A percentile compares a stretch with the other conserved stretches of the same genome.
These are phyloP conservation scores for Sturnus vulgaris DNA, from an alignment of 2,113 vertebrate species.

Conservation along the genomic window DNA sequence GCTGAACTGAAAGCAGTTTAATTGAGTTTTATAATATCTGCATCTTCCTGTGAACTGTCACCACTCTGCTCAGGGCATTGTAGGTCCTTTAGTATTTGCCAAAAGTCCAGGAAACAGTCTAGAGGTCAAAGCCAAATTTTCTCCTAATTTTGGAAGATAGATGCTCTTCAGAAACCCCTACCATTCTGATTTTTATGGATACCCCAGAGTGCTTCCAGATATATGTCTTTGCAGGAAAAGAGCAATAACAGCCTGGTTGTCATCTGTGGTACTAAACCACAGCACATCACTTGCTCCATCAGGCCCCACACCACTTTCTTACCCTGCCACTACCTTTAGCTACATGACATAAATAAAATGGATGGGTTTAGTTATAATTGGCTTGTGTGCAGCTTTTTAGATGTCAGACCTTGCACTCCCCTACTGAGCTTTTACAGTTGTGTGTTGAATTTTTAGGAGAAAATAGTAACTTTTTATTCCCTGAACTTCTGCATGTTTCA, in stretches of 20 bases:
- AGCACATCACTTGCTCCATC: background rate
- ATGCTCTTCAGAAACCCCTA: background rate
- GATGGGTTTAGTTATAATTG: background rate
- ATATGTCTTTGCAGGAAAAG: background rate
- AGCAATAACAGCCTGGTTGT: background rate
- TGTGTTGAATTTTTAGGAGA: background rate
- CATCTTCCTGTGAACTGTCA: background rate
- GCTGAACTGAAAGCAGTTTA: background rate
- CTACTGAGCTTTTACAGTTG: background rate
- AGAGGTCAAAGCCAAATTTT: background rate
- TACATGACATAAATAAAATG: background rate
- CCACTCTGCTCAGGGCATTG: background rate
- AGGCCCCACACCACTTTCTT: background rate
- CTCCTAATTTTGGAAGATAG: background rate
- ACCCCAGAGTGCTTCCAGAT: background rate
- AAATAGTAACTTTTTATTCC: background rate
- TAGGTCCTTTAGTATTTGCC: background rate
- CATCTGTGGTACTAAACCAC: background rate
- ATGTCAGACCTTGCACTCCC: background rate
- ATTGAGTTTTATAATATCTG: background rate
- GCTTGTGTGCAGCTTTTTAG: background rate
- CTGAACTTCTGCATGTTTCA: background rate
- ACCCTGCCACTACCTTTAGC: background rate
- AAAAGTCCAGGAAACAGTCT: background rate
- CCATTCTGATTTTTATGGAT: background rate